Evolutionary conservation across 2,113 vertebrate genomes (phyloP).

Genomic region (Centropristis striata): DNA sequence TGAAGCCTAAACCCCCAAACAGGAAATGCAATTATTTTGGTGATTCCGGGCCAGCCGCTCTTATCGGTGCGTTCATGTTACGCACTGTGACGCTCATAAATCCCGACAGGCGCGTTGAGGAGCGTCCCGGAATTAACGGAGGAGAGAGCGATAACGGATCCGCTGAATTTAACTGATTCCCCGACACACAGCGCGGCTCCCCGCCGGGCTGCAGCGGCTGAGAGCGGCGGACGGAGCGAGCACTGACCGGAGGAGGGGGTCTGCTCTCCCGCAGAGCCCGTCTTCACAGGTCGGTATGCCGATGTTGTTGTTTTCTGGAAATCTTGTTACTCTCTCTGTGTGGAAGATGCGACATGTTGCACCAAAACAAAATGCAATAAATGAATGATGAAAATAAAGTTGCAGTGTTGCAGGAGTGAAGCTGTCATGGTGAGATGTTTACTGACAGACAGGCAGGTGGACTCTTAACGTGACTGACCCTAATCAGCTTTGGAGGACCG

Average conservation of each 20-base stretch:
- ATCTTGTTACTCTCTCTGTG: not conserved
- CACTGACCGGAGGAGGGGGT: conserved; percentile 15
- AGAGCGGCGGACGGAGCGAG: conserved; percentile 1
- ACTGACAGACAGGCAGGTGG: conserved; percentile 14
- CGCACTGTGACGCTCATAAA: conserved; percentile 61
- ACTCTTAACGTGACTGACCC: not conserved
- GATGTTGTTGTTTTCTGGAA: not conserved
- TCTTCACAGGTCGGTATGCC: conserved; percentile 39
- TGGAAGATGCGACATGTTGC: conserved; percentile 7
- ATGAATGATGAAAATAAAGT: not conserved
- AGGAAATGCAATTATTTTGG: conserved; percentile 38
- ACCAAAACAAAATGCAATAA: not conserved
- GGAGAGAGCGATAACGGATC: conserved; percentile 14
- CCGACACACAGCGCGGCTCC: not conserved
- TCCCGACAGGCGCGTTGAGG: conserved; percentile 16
- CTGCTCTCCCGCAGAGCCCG: not conserved
- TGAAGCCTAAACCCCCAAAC: not conserved
- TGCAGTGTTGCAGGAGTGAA: not conserved
- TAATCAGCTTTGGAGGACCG: conserved; percentile 61
- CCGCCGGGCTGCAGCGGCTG: not conserved
- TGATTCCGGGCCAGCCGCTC: not conserved
- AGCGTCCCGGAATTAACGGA: conserved; percentile 43
- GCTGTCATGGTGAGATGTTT: not conserved
- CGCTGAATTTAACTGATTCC: not conserved
- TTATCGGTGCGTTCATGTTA: conserved; percentile 13